phyloP scores from a whole-genome alignment of 2,113 vertebrate species.

The Turnix velox region DNA sequence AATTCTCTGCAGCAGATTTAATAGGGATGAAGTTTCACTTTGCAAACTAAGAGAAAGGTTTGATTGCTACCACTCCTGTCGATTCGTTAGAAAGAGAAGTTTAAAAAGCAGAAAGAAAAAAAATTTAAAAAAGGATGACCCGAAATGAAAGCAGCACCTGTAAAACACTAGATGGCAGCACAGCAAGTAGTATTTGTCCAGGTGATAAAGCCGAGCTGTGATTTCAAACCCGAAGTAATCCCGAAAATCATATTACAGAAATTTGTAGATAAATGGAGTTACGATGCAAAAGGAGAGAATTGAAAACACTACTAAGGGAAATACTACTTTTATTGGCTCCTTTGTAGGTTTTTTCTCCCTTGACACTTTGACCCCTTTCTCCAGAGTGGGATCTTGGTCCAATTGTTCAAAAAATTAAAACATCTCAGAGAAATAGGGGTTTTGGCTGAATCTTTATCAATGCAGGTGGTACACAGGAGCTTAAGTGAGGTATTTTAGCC shows the following conservation, averaged over 20 bases:
- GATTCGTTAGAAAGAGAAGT: not conserved
- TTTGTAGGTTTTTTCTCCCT: not conserved
- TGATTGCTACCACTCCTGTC: not conserved
- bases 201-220: accelerated
- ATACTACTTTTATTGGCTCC: not conserved
- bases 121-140: too few species aligned
- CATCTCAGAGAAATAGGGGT: not conserved
- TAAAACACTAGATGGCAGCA: slow-evolving; percentile 66
- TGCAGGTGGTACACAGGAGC: not conserved
- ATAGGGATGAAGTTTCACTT: not conserved
- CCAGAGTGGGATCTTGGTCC: not conserved
- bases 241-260: not conserved
- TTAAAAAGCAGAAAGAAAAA: not conserved
- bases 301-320: not conserved
- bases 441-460: not conserved
- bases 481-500: not conserved
- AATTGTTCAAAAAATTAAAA: not conserved
- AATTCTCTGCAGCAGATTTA: not conserved
- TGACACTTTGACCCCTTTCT: not conserved
- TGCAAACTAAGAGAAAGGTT: not conserved
- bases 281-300: not conserved
- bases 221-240: not conserved
- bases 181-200: slow-evolving; percentile 36
- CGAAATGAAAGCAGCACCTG: not conserved
- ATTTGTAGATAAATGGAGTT: not conserved